Conservation (phyloP, 2,797 vertebrate species). For the Telmatherina bonti region DNA sequence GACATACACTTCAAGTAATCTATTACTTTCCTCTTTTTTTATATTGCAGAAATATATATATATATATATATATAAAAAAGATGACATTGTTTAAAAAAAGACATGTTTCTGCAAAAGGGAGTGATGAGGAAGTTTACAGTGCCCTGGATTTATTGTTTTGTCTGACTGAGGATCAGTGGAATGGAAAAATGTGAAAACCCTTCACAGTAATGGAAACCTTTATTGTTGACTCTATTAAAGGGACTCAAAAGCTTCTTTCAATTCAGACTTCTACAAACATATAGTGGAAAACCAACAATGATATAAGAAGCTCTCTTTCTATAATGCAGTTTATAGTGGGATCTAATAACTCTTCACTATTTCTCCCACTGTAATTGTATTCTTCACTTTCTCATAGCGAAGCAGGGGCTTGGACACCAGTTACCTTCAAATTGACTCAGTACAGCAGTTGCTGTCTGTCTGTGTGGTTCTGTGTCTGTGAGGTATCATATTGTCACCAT, state of each 20-base stretch:
- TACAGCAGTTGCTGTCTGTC: slow-evolving; percentile 21
- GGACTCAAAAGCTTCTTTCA: slow-evolving; percentile 14
- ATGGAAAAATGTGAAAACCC: slow-evolving; percentile 13
- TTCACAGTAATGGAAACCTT: slow-evolving; percentile 10
- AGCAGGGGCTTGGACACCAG: slow-evolving; percentile 29
- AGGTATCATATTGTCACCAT: slow-evolving; percentile 20
- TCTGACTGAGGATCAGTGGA: not conserved
- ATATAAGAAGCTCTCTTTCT: slow-evolving; percentile 37
- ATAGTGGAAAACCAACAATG: slow-evolving; percentile 6
- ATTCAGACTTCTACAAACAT: slow-evolving; percentile 17
- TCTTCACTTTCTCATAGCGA: slow-evolving; percentile 24
- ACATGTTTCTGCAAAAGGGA: not conserved
- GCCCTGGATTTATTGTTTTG: slow-evolving; percentile 10
- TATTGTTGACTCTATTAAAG: slow-evolving; percentile 16
- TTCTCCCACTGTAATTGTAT: slow-evolving; percentile 17
- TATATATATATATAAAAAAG: too few relatives aligned
- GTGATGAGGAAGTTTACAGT: not conserved
- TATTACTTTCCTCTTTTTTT: too few relatives aligned
- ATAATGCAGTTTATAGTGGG: slow-evolving; percentile 33
- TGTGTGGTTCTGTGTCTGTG: slow-evolving; percentile 37
- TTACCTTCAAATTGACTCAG: slow-evolving; percentile 36
- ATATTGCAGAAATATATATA: not conserved
- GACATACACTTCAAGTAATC: too few relatives aligned
- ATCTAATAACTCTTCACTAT: slow-evolving; percentile 45
- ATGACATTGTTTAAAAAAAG: slow-evolving; percentile 28